Conservation (phyloP, 2,888 invertebrate genomes). For the Melolontha melolontha region DNA sequence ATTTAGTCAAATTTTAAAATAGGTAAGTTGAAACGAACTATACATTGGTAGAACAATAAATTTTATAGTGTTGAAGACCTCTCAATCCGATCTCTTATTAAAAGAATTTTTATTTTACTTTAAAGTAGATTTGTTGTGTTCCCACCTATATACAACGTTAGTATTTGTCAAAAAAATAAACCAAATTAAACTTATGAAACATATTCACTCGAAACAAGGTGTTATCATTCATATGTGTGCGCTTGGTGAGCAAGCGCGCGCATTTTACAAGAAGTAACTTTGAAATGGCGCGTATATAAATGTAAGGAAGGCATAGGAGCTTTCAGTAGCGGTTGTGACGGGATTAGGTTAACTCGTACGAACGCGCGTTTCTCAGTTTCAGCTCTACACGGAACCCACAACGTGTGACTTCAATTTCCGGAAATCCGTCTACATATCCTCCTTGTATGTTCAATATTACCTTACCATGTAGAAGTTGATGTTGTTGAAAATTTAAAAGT, state of each 20-base stretch:
- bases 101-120: no score
- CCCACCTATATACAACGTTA: background rate
- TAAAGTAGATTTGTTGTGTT: no score
- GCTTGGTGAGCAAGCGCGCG: conserved; percentile 44
- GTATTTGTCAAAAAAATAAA: conserved; percentile 1
- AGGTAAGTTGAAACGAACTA: no score
- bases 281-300: conserved; percentile 49
- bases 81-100: no score
- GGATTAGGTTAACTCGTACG: conserved; percentile 39
- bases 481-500: conserved; percentile 21
- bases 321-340: conserved; percentile 48
- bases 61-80: no score
- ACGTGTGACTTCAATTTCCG: conserved; percentile 21
- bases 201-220: conserved; percentile 9
- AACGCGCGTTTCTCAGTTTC: conserved; percentile 28
- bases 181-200: conserved; percentile 16
- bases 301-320: conserved; percentile 44
- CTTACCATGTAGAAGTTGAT: conserved; percentile 21
- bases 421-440: conserved; percentile 17
- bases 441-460: conserved; percentile 26
- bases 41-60: no score
- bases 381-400: conserved; percentile 22
- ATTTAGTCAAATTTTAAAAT: no score
- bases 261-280: conserved; percentile 41
- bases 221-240: conserved; percentile 8